These are phyloP conservation scores for Prunella fulvescens DNA, from an alignment of 2,113 vertebrate species.

Conservation along the genomic window DNA sequence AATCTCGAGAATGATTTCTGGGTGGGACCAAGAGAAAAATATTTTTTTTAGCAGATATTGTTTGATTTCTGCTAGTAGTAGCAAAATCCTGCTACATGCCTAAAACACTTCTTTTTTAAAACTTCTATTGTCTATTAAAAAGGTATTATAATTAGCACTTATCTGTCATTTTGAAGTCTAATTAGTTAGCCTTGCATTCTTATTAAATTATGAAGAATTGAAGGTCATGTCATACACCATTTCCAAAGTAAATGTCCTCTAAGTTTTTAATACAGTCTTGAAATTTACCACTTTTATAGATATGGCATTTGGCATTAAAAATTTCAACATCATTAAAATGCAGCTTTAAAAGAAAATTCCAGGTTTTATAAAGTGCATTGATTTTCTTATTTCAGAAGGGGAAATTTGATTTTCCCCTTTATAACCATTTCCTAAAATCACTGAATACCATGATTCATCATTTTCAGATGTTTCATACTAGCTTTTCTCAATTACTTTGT, in stretches of 20 bases:
- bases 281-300: slow-evolving; percentile 5
- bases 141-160: slow-evolving; percentile 5
- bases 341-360: not conserved
- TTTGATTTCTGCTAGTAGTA: not conserved
- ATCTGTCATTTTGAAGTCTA: slow-evolving; percentile 24
- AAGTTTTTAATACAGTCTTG: not conserved
- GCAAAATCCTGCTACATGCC: not conserved
- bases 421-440: not conserved
- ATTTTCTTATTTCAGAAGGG: not conserved
- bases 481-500: not conserved
- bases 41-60: not conserved
- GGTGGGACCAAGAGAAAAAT: not conserved
- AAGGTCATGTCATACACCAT: slow-evolving; percentile 16
- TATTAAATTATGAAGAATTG: not conserved
- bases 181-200: slow-evolving; percentile 18
- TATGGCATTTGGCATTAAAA: not conserved
- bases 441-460: not conserved
- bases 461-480: not conserved
- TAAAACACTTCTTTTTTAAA: slow-evolving; percentile 2
- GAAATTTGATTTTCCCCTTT: not conserved
- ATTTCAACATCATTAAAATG: not conserved
- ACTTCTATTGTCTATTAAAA: not conserved
- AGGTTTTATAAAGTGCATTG: not conserved
- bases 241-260: slow-evolving; percentile 4
- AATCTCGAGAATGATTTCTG: not conserved